These are phyloP conservation scores for Anas platyrhynchos DNA, from an alignment of 2,113 vertebrate genomes.

Conservation along the genomic window DNA sequence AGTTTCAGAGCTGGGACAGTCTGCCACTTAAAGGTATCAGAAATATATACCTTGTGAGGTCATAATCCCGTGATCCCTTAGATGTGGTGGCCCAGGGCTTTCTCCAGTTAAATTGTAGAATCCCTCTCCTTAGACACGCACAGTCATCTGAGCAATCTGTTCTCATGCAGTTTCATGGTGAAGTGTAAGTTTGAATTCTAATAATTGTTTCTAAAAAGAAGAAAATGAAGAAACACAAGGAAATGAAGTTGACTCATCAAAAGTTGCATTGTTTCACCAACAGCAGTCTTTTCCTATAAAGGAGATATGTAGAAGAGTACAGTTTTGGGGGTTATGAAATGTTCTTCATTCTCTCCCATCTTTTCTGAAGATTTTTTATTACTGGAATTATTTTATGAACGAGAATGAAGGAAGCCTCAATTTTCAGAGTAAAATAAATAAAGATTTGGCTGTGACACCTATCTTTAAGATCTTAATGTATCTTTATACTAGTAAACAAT, in stretches of 20 bases:
- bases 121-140: neutral
- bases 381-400: neutral
- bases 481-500: neutral
- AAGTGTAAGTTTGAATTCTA: neutral
- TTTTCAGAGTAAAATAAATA: neutral
- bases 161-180: neutral
- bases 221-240: neutral
- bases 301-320: neutral
- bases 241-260: neutral
- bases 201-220: neutral
- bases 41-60: neutral
- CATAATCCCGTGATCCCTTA: neutral
- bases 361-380: neutral
- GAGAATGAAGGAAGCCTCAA: neutral
- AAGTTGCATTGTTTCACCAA: neutral
- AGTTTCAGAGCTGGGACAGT: neutral
- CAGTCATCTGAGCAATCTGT: neutral
- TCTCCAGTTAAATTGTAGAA: neutral
- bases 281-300: neutral
- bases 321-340: neutral
- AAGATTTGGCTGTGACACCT: neutral
- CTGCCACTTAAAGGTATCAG: neutral
- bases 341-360: neutral
- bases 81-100: neutral
- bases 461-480: neutral